These are phyloP conservation scores for Choloepus hoffmanni DNA, from an alignment of 2,113 vertebrate species.

Conservation along the genomic window DNA sequence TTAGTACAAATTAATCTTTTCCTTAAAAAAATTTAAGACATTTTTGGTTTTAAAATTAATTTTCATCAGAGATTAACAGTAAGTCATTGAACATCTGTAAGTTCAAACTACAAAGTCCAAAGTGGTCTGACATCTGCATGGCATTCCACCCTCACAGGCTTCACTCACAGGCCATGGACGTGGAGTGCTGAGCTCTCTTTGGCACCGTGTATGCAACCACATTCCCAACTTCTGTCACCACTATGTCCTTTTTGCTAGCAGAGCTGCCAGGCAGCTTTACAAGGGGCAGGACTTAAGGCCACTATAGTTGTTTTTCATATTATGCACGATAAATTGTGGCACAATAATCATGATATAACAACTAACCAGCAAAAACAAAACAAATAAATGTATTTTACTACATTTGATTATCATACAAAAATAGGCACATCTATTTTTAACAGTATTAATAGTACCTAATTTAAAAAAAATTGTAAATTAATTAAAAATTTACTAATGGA, in stretches of 20 bases:
- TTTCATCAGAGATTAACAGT: conserved; percentile 70
- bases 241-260: neutral
- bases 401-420: conserved; percentile 72
- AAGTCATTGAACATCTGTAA: conserved; percentile 64
- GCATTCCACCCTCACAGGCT: neutral
- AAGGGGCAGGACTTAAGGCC: neutral
- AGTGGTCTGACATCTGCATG: rapidly evolving
- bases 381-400: neutral
- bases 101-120: neutral
- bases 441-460: conserved; percentile 78
- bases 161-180: rapidly evolving
- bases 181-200: rapidly evolving
- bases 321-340: conserved; percentile 36
- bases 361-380: conserved; percentile 60
- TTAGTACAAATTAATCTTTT: conserved; percentile 75
- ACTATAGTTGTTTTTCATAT: neutral
- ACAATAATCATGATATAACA: conserved; percentile 61
- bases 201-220: neutral
- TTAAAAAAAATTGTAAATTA: conserved; percentile 45
- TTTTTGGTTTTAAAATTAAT: conserved; percentile 80
- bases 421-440: conserved; percentile 73
- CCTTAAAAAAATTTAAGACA: conserved; percentile 75
- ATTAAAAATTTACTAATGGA: conserved; percentile 23
- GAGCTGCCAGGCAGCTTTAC: neutral
- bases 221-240: neutral